These are phyloP conservation scores for Papilio elwesi DNA, from an alignment of 2,888 invertebrate species.

Conservation along the genomic window DNA sequence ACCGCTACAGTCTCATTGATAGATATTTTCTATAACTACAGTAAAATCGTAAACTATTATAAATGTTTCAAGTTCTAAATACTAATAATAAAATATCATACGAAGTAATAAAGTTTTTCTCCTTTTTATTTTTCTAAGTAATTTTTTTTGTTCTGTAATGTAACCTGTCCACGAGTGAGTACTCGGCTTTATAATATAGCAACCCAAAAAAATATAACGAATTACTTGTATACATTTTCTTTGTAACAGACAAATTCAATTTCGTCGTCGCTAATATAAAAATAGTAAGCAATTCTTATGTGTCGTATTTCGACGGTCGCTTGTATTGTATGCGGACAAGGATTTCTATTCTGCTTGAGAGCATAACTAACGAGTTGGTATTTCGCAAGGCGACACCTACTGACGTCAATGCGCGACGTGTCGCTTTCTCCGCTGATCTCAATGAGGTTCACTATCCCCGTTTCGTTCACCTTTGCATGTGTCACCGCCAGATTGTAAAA, in stretches of 20 bases:
- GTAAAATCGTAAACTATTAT: no score
- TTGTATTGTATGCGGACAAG: background rate
- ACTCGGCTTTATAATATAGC: conserved; percentile 2
- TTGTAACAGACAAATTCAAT: conserved; percentile 16
- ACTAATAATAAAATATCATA: no score
- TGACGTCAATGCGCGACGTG: conserved; percentile 74
- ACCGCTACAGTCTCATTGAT: no score
- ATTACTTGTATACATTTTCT: background rate
- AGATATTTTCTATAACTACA: no score
- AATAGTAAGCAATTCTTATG: background rate
- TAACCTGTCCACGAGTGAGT: background rate
- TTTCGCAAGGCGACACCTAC: conserved; percentile 62
- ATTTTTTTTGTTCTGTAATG: no score
- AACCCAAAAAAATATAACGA: conserved; percentile 4
- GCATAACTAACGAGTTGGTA: conserved; percentile 47
- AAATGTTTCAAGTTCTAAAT: no score
- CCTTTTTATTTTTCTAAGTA: no score
- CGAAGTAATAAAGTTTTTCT: no score
- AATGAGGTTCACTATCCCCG: conserved; percentile 28
- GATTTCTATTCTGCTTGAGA: conserved; percentile 48
- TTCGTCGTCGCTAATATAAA: conserved; percentile 11
- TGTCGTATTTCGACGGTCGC: conserved; percentile 14
- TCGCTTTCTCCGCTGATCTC: conserved; percentile 62
- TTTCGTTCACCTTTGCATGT: background rate
- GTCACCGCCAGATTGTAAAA: background rate